These are phyloP conservation scores for Anableps anableps DNA, from an alignment of 2,797 vertebrate species.

Conservation along the genomic window DNA sequence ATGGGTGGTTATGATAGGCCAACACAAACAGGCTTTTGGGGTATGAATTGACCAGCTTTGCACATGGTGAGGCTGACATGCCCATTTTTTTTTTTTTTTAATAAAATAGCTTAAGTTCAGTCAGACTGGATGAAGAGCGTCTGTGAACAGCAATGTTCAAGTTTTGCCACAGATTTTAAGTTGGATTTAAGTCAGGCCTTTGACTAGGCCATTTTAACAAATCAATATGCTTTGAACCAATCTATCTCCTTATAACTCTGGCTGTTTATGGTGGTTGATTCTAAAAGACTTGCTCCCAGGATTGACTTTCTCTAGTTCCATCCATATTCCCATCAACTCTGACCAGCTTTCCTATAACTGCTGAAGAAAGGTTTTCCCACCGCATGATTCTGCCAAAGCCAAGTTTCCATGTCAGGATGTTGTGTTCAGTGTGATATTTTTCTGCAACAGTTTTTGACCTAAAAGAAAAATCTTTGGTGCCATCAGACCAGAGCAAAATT, in stretches of 20 bases:
- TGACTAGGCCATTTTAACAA: neutral
- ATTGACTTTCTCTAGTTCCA: neutral
- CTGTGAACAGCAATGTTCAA: neutral
- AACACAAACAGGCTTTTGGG: neutral
- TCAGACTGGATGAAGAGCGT: neutral
- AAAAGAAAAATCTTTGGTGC: neutral
- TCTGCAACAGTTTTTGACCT: neutral
- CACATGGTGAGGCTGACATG: too few relatives aligned
- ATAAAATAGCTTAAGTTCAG: neutral
- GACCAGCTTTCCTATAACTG: neutral
- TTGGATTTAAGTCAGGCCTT: neutral
- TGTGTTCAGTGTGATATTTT: neutral
- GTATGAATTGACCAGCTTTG: too few relatives aligned
- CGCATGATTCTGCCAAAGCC: neutral
- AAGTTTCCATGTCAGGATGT: neutral
- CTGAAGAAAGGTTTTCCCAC: neutral
- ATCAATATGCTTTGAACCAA: neutral
- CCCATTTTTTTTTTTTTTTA: neutral
- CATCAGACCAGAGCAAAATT: neutral
- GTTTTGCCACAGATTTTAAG: neutral
- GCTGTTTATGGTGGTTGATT: neutral
- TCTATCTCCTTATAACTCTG: neutral
- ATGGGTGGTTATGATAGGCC: neutral
- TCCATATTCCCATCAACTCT: neutral
- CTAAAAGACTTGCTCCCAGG: neutral